Conservation (phyloP, 2,888 invertebrate genomes). For the Microdon myrmicae region DNA sequence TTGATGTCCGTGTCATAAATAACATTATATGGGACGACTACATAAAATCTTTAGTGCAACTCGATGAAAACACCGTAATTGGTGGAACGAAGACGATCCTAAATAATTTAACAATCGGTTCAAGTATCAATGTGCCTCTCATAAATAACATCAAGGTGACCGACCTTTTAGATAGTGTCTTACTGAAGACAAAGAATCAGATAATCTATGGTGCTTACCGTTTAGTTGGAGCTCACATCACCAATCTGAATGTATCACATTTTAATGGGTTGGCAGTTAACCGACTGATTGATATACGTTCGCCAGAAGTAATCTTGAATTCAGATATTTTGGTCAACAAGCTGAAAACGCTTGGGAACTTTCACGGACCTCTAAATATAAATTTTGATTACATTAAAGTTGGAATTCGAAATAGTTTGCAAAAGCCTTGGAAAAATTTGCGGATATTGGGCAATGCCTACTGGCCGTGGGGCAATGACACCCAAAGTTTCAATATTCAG, state of each 20-base stretch:
- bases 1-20: slow-evolving; percentile 57
- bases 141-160: slow-evolving; percentile 56
- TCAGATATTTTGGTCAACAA: slow-evolving; percentile 56
- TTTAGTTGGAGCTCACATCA: slow-evolving; percentile 53
- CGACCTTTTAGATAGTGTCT: slow-evolving; percentile 56
- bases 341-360: slow-evolving; percentile 54
- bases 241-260: slow-evolving; percentile 56
- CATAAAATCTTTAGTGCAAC: slow-evolving; percentile 51
- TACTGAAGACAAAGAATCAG: slow-evolving; percentile 57
- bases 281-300: slow-evolving; percentile 56
- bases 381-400: slow-evolving; percentile 35
- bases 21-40: slow-evolving; percentile 57
- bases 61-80: slow-evolving; percentile 54
- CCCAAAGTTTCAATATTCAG: slow-evolving; percentile 52
- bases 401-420: slow-evolving; percentile 5
- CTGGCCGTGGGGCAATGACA: slow-evolving; percentile 19
- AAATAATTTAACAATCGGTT: slow-evolving; percentile 53
- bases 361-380: slow-evolving; percentile 46
- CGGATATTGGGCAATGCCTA: slow-evolving; percentile 54
- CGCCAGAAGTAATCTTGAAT: slow-evolving; percentile 43
- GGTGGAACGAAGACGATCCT: slow-evolving; percentile 56
- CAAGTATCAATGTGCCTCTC: slow-evolving; percentile 48
- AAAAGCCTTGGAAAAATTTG: slow-evolving; percentile 55
- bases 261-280: slow-evolving; percentile 55
- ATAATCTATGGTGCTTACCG: slow-evolving; percentile 57